phyloP scores from a whole-genome alignment of 2,113 vertebrate species.

The Protobothrops mucrosquamatus region DNA sequence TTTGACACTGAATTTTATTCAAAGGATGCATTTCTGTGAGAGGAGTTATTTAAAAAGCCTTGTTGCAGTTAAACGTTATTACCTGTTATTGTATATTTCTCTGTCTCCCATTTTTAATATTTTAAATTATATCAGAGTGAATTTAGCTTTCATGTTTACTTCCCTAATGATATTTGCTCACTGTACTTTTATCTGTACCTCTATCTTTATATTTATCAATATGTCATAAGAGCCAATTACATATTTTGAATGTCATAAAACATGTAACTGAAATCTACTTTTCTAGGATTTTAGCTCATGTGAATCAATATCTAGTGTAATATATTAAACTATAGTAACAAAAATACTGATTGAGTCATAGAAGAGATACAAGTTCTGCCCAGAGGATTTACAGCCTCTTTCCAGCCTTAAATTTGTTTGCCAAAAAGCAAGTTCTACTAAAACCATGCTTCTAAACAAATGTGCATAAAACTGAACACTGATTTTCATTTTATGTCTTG shows the following conservation, averaged over 20 bases:
- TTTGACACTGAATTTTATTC: neutral
- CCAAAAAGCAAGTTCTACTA: neutral
- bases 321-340: neutral
- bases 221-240: neutral
- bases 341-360: neutral
- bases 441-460: neutral
- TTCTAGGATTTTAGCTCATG: neutral
- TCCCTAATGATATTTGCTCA: neutral
- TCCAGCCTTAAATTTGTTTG: neutral
- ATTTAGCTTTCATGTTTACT: neutral
- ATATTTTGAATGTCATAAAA: slow-evolving; percentile 4
- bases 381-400: neutral
- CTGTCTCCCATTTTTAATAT: neutral
- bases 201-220: neutral
- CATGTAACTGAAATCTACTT: neutral
- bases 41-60: neutral
- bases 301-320: neutral
- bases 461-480: neutral
- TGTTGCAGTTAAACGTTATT: fast-evolving
- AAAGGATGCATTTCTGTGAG: fast-evolving
- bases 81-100: fast-evolving
- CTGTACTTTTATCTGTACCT: neutral
- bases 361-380: neutral
- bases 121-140: neutral
- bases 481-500: neutral